These are phyloP conservation scores for Pantala flavescens DNA, from an alignment of 1,140 invertebrate genomes.

Conservation along the genomic window DNA sequence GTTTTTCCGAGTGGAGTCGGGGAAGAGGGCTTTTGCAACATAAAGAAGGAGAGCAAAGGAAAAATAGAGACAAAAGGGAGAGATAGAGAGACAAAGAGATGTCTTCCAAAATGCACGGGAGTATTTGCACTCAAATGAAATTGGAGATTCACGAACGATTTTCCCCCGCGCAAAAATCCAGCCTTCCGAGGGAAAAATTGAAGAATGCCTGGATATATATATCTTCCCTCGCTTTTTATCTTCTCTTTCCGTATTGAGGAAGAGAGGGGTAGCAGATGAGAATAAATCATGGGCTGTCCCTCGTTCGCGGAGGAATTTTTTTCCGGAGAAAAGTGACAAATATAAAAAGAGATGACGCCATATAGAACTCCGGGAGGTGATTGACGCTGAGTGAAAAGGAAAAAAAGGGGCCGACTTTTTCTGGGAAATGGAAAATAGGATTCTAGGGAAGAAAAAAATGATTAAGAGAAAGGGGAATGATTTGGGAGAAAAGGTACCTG, in stretches of 20 bases:
- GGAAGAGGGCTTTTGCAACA: not conserved
- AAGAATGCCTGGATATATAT: too few relatives aligned
- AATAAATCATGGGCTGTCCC: constrained; percentile 1
- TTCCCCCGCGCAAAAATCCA: too few relatives aligned
- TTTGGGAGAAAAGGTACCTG: too few relatives aligned
- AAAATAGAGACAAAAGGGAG: not conserved
- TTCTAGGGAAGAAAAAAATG: too few relatives aligned
- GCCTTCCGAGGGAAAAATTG: too few relatives aligned
- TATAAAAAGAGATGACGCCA: not conserved
- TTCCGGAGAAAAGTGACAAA: not conserved
- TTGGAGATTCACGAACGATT: too few relatives aligned
- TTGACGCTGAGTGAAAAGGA: not conserved
- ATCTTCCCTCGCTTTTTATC: too few relatives aligned
- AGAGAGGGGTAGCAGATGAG: not conserved
- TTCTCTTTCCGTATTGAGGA: too few relatives aligned
- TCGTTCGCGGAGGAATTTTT: not conserved
- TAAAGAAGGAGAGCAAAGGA: not conserved
- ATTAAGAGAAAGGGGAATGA: too few relatives aligned
- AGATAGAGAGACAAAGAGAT: not conserved
- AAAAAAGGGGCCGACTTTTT: not conserved
- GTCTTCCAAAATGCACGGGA: too few relatives aligned
- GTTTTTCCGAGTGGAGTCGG: not conserved
- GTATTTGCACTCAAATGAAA: too few relatives aligned
- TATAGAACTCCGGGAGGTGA: not conserved
- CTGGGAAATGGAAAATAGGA: too few relatives aligned